Base-by-base conservation (phyloP, 2,888 invertebrate species). In the Hanleya hanleyi region DNA sequence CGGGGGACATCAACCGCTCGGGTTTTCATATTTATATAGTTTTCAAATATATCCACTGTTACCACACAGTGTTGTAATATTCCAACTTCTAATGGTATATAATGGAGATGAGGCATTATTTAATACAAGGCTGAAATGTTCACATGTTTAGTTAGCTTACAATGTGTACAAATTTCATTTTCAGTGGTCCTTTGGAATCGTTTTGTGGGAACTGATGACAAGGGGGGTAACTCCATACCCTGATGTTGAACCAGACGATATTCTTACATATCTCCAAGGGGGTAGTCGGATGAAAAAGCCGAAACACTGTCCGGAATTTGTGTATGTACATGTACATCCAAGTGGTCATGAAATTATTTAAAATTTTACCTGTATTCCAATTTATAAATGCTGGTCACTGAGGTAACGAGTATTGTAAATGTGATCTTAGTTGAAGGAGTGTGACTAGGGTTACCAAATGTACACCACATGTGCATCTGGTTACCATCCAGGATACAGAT, bases 201-300 rank as follows among this genome's bases (percentile, higher is more conserved):
- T 91, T 15, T 75, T 91, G 57, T 92, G 92, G 92, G 92, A 92
- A 81, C 78, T 91, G 74, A 82, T 91, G 84, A 91, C 91, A 66
- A 84, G 92, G 69, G 91, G 91, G 29, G 89, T 90, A 73, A 87
- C 88, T 71, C 92, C 92, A 0, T 91, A 91, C 76, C 89, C 91
- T 18, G 90, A 91, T 78, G 88, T 91, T 4, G 90, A 90, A 67
- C 89, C 89, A 77, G 85, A 86, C 81, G 88, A 89, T 71, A 82
- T 92, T 37, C 80, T 87, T n/a, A 81, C 84, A 12, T 90, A 90
- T 81, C 80, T 92, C 38, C 87, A 88, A 70, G 76, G 77, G 9
- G 91, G 91, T 12, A 84, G 89, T 62, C 83, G 91, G 38, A 87
- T 92, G 81, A 86, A 88, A 33, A 90, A 90, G 73, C 91, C 92